Evolutionary conservation across 2,113 vertebrate species (phyloP).

Genomic region (Elephas maximus): DNA sequence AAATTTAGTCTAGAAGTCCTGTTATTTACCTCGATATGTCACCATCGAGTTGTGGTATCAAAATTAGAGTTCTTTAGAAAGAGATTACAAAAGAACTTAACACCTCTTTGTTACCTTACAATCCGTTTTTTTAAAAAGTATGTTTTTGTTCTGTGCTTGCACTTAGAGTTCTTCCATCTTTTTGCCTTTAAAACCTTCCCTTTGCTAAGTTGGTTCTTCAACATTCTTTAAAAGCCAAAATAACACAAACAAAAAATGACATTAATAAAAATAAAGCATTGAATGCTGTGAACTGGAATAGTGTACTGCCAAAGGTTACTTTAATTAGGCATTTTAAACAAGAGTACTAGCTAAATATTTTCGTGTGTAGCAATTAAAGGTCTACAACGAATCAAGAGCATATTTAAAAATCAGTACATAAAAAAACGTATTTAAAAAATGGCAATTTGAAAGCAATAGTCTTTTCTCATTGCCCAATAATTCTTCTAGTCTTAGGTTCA

Average conservation of each 20-base stretch:
- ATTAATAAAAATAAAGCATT: constrained; percentile 28
- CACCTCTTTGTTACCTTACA: background rate
- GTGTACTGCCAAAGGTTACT: background rate
- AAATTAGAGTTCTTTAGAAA: constrained; percentile 60
- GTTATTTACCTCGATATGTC: constrained; percentile 61
- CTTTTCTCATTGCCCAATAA: background rate
- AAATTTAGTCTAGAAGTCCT: constrained; percentile 52
- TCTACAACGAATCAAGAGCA: background rate
- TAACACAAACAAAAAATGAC: background rate
- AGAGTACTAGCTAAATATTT: constrained; percentile 39
- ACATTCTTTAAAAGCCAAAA: background rate
- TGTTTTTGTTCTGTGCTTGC: constrained; percentile 61
- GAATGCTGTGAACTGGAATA: background rate
- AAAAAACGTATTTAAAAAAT: constrained; percentile 24
- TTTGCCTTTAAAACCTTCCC: background rate
- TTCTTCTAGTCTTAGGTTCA: constrained; percentile 27
- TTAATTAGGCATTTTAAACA: constrained; percentile 9
- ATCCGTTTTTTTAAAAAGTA: background rate
- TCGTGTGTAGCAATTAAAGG: constrained; percentile 37
- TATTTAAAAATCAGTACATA: constrained; percentile 12
- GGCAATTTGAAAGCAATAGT: background rate
- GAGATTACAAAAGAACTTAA: constrained; percentile 54
- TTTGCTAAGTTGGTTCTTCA: constrained; percentile 25
- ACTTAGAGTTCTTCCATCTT: background rate
- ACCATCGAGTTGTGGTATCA: constrained; percentile 62